Conservation (phyloP, 2,797 vertebrate genomes). For the Dermochelys coriacea region DNA sequence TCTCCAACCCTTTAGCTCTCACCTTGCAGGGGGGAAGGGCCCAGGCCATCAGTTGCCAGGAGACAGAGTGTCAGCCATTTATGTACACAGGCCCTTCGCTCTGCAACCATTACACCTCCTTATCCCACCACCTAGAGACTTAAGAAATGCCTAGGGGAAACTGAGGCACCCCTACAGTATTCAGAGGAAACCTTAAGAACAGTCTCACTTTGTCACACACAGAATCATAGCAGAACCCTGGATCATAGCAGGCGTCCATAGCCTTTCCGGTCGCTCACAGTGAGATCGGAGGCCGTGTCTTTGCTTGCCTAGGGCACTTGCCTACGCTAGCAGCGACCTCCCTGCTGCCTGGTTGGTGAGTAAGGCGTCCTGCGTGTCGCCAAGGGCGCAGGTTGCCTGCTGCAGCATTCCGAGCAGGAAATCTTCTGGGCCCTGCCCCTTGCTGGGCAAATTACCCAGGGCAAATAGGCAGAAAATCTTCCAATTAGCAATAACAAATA, state of each 20-base stretch:
- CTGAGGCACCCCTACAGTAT: no score
- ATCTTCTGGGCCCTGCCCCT: conserved; percentile 44
- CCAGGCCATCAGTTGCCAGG: no score
- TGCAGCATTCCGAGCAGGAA: conserved; percentile 18
- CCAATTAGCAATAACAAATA: conserved; percentile 77
- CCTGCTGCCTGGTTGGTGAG: conserved; percentile 33
- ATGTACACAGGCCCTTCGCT: no score
- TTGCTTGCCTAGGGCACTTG: neutral
- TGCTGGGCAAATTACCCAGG: conserved; percentile 70
- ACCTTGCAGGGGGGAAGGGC: no score
- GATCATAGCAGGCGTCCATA: accelerated
- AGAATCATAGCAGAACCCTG: neutral
- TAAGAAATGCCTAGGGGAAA: no score
- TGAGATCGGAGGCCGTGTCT: accelerated
- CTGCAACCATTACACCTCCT: no score
- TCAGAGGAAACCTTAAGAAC: no score
- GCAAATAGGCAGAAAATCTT: conserved; percentile 78
- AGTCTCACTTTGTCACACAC: no score
- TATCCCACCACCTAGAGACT: no score
- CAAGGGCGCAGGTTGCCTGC: conserved; percentile 6
- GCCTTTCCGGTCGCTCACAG: neutral
- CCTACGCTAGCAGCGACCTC: neutral
- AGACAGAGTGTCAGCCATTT: no score
- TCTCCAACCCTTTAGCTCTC: no score
- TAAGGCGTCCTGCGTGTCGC: neutral